These are phyloP conservation scores for Spatula clypeata DNA, from an alignment of 2,797 vertebrate genomes.

Conservation along the genomic window DNA sequence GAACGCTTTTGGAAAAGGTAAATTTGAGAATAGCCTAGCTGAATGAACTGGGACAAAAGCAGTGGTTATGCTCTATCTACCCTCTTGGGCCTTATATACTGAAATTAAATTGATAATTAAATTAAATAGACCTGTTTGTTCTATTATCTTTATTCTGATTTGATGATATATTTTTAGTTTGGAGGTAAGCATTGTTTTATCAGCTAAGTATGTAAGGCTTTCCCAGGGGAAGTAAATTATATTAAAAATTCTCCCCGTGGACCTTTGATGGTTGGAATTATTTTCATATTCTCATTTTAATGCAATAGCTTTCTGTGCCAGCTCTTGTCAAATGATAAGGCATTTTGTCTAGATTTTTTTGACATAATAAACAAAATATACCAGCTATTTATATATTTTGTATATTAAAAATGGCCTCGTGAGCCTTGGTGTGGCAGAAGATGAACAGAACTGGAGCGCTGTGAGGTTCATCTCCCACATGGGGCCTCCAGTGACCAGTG, in stretches of 20 bases:
- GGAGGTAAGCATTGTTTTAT: neutral
- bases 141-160: neutral
- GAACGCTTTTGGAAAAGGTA: neutral
- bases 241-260: rapidly evolving
- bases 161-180: neutral
- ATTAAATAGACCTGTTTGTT: neutral
- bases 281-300: neutral
- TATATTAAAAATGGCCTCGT: neutral
- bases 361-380: neutral
- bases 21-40: neutral
- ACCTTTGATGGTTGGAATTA: neutral
- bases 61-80: neutral
- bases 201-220: neutral
- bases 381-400: neutral
- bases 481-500: neutral
- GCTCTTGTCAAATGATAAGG: neutral
- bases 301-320: neutral
- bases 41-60: neutral
- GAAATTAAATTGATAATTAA: neutral
- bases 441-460: neutral
- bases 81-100: neutral
- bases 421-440: neutral
- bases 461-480: rapidly evolving
- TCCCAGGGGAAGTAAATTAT: neutral
- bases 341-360: neutral